Base-by-base conservation (phyloP, 2,113 vertebrate species). In the Hoplias malabaricus region DNA sequence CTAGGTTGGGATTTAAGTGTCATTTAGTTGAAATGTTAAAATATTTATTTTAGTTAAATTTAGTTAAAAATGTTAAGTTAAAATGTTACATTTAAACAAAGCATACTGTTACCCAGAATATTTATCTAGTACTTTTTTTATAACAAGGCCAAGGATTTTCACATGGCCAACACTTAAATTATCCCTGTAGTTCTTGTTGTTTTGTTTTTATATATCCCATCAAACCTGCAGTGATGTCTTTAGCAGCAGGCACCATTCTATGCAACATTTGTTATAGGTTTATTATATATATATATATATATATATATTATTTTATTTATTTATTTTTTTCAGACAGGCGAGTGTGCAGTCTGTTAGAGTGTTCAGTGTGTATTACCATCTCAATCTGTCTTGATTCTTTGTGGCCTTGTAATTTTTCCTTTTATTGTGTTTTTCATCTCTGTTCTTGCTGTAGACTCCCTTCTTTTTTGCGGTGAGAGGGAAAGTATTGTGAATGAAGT, bases 381-480 rank as follows among this genome's bases (percentile, higher is more conserved):
- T 53, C 40, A 33, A 66, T 67, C 56, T 53, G 21, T 46, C 72
- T 34, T 27, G 19, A 70, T 70, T 34, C 16, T 46, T 23, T 61
- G 59, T 70, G 38, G 31, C 6, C 5, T 65, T 50, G 67, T 77
- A 34, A 68, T 63, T 54, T 27, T 54, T 48, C 33, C 25, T 62
- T 80, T 80, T 76, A 81, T 75, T 81, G 63, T 81, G 65, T 70
- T 61, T 68, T 70, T 53, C 29, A 23, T 40, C 69, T 63, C 46
- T 73, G 59, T 62, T 84, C 69, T 69, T 57, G 38, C 59, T 62
- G 16, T 50, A 68, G 62, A 23, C 38, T 36, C 33, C 29, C 38
- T 21, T 48, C 70, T 62, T 54, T 82, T 34, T 74, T 75, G 59
- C 11, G 53, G 69, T 21, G 34, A 33, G 69, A 62, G 62, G 34